Evolutionary conservation across 2,888 invertebrate genomes (phyloP), one percentile per base, ranked within the genome.

Genomic region (Acronicta leporina): DNA sequence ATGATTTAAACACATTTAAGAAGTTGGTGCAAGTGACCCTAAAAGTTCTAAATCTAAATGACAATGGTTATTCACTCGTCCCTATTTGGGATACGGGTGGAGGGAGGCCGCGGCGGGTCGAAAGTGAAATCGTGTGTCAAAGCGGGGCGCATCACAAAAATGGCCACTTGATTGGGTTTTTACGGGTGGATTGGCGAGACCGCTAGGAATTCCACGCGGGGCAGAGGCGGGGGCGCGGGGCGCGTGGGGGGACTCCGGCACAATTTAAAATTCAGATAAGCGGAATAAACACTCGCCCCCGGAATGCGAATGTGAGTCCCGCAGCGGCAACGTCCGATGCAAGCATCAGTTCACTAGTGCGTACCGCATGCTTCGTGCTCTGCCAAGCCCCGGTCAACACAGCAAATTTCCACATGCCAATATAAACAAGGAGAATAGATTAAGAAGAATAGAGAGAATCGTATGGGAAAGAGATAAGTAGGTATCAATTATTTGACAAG

Each of bases 181-280:
- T 85, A 90, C 91, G 92, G 88, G 65, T 82, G 89, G 84, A 75
- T 85, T 85, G 89, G 83, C 86, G 85, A 84, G 85, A 83, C 88
- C 89, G 90, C 88, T 86, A 87, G 91, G 91, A 90, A 88, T 89
- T 64, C 82, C 61, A 66, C 61, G 65, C 33, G 51, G 63, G 64
- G 55, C 52, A 5, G 16, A 15, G 20, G 6, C 1, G 40, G 27
- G 44, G 61, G 59, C 55, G 35, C 42, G 11, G 30, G 59, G 56
- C 38, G 44, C 13, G 30, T 46, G 61, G 50, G 38, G 68, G 48
- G 49, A 55, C 55, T 63, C 50, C 59, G 52, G 60, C 70, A 50
- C 61, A 87, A 91, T 92, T 92, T 92, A 88, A 92, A 92, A 92
- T 92, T 92, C 87, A 91, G 91, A 92, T 92, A 90, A 92, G 91